phyloP scores from a whole-genome alignment of 2,113 vertebrate genomes.

The Rhadina sibilatrix region DNA sequence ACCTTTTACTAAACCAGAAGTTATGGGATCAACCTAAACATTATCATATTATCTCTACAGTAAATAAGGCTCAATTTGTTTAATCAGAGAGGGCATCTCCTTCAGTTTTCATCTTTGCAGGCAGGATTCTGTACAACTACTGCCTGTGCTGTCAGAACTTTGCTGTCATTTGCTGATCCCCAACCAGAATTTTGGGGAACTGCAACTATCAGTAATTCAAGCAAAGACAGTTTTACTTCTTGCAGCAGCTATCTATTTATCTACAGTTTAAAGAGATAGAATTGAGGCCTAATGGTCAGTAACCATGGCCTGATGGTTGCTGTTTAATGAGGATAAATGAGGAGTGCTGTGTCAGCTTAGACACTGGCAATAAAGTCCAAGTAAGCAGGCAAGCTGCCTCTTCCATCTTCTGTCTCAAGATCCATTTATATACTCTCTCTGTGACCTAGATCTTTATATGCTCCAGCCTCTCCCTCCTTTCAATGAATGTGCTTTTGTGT shows the following conservation, averaged over 20 bases:
- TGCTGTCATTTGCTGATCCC: background rate
- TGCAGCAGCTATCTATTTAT: background rate
- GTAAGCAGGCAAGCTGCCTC: background rate
- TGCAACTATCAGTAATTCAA: background rate
- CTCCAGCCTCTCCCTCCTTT: background rate
- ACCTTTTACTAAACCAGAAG: background rate
- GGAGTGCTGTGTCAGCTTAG: background rate
- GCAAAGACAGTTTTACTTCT: background rate
- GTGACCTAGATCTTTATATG: constrained; percentile 5
- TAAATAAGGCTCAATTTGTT: background rate
- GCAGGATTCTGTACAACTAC: background rate
- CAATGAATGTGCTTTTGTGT: background rate
- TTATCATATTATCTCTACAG: background rate
- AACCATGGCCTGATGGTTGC: background rate
- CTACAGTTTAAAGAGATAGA: background rate
- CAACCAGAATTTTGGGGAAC: background rate
- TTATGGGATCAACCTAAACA: background rate
- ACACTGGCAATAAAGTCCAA: background rate
- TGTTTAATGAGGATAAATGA: constrained; percentile 43
- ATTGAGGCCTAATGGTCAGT: background rate
- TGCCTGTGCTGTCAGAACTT: background rate
- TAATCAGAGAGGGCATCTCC: background rate
- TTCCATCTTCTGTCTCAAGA: background rate
- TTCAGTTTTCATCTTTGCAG: background rate
- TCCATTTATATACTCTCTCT: constrained; percentile 4